phyloP scores from a whole-genome alignment of 1,140 invertebrate genomes.

The Bombus waltoni region DNA sequence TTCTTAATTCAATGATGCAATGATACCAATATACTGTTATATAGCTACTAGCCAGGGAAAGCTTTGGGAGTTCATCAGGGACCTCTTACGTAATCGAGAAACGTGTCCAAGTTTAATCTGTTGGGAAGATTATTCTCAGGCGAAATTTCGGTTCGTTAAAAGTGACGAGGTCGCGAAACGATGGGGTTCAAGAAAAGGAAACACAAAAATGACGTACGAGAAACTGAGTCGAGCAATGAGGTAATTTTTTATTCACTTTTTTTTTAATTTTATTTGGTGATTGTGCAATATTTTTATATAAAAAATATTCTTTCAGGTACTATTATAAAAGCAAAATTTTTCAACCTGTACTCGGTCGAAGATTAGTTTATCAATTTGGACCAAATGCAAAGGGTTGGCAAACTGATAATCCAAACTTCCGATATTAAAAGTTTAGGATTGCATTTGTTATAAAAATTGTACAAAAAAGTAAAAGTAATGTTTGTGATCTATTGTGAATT shows the following conservation, averaged over 20 bases:
- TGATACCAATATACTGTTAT: conserved; percentile 45
- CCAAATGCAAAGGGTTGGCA: conserved; percentile 89
- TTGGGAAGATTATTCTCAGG: conserved; percentile 93
- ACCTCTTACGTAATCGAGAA: conserved; percentile 88
- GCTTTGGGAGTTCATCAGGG: conserved; percentile 92
- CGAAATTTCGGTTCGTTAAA: conserved; percentile 94
- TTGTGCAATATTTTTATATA: not conserved
- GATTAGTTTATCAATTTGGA: conserved; percentile 94
- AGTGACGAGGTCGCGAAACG: conserved; percentile 94
- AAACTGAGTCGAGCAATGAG: conserved; percentile 97
- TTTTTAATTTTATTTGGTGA: not conserved
- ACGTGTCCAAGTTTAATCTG: conserved; percentile 92
- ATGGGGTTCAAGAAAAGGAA: conserved; percentile 94
- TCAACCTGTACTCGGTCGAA: conserved; percentile 89
- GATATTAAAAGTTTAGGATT: conserved; percentile 61
- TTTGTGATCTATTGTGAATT: not conserved
- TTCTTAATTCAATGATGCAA: conserved; percentile 1
- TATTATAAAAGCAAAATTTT: conserved; percentile 94
- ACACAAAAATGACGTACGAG: conserved; percentile 96
- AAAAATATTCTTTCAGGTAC: conserved; percentile 84
- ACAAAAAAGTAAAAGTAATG: conserved; percentile 6
- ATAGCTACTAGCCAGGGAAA: conserved; percentile 86
- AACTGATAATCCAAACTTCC: conserved; percentile 87
- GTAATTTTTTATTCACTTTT: conserved; percentile 79
- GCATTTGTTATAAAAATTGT: conserved; percentile 37